Evolutionary conservation across 2,113 vertebrate genomes (phyloP).

Genomic region (Brachypodius melanocephalos): DNA sequence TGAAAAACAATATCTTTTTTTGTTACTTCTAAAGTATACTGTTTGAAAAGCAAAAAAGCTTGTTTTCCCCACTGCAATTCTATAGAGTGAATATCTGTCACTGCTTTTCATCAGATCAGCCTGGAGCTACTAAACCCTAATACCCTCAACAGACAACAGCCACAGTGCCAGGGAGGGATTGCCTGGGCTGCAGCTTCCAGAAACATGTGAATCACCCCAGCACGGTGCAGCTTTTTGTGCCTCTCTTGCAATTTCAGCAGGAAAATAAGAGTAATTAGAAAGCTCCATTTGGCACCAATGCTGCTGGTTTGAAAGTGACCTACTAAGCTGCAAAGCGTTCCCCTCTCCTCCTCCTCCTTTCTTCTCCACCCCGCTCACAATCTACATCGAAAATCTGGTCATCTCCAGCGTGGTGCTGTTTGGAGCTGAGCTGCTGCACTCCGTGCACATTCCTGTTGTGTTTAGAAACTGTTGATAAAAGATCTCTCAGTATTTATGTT

Average conservation of each 20-base stretch:
- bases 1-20: background rate
- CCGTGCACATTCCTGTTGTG: conserved; percentile 52
- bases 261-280: conserved; percentile 64
- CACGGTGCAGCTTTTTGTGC: conserved; percentile 58
- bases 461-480: conserved; percentile 58
- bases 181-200: conserved; percentile 61
- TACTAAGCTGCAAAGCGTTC: conserved; percentile 20
- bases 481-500: conserved; percentile 54
- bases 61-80: background rate
- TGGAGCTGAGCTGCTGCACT: conserved; percentile 29
- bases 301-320: conserved; percentile 59
- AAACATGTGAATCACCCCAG: conserved; percentile 47
- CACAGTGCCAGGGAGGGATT: conserved; percentile 36
- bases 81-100: background rate
- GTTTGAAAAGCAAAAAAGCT: background rate
- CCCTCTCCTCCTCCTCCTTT: background rate
- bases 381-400: background rate
- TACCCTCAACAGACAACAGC: conserved; percentile 8
- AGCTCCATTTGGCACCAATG: conserved; percentile 58
- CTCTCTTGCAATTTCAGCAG: conserved; percentile 64
- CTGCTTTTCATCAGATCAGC: background rate
- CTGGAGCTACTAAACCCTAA: background rate
- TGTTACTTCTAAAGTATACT: background rate
- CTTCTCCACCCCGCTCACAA: background rate
- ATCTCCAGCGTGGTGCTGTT: background rate